phyloP scores from a whole-genome alignment of 2,888 invertebrate genomes.

The Cordilura impudica region DNA sequence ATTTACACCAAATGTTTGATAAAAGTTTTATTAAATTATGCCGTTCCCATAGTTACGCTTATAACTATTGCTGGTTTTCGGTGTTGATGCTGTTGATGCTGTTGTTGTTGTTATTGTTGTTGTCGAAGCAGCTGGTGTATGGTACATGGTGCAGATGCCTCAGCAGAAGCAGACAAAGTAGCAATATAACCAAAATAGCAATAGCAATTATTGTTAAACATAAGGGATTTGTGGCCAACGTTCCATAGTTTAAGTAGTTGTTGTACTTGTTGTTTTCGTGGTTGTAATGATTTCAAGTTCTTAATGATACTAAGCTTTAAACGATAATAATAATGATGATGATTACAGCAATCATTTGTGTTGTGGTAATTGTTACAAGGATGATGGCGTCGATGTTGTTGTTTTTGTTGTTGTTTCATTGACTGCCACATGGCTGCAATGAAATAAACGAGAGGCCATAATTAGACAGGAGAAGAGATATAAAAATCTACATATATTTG shows the following conservation, averaged over 20 bases:
- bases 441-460: not conserved
- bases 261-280: not conserved
- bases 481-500: not conserved
- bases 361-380: not conserved
- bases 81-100: not conserved
- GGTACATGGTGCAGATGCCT: not conserved
- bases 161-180: not conserved
- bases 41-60: constrained; percentile 3
- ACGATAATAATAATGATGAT: constrained; percentile 23
- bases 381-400: not conserved
- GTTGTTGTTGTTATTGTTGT: not conserved
- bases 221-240: constrained; percentile 47
- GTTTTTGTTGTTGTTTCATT: constrained; percentile 26
- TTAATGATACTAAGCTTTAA: constrained; percentile 40
- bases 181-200: not conserved
- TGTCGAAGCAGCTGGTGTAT: not conserved
- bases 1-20: constrained; percentile 18
- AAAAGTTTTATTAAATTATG: constrained; percentile 27
- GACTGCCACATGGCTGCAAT: constrained; percentile 52
- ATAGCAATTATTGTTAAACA: constrained; percentile 17
- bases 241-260: constrained; percentile 25
- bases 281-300: constrained; percentile 39
- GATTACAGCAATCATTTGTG: not conserved
- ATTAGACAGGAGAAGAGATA: not conserved
- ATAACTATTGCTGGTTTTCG: not conserved